Percentiles rank a stretch among this genome's conserved stretches.
Evolutionary conservation across 2,113 vertebrate species (phyloP).

Genomic region (Hippoglossus stenolepis): DNA sequence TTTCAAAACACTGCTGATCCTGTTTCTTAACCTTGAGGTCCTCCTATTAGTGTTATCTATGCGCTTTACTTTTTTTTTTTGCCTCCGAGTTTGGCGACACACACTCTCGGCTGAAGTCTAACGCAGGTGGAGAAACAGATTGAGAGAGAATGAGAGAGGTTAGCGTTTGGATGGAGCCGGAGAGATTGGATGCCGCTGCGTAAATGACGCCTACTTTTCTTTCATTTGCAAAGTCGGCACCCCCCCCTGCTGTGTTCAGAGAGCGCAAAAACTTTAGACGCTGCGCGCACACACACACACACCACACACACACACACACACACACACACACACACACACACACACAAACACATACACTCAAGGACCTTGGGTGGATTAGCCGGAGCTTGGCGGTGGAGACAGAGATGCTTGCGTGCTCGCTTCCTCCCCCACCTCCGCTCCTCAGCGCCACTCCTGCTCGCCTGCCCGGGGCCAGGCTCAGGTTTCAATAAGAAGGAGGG

Average conservation of each 20-base stretch:
- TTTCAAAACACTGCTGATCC: constrained; percentile 71
- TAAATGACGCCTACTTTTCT: constrained; percentile 75
- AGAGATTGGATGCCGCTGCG: constrained; percentile 69
- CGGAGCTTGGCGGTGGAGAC: constrained; percentile 73
- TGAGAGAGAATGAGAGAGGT: constrained; percentile 28
- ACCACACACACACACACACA: constrained; percentile 33
- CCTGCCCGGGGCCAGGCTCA: constrained; percentile 83
- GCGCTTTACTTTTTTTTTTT: constrained; percentile 46
- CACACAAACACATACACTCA: constrained; percentile 61
- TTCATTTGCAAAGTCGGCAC: constrained; percentile 62
- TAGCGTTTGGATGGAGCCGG: constrained; percentile 53
- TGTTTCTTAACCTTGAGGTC: constrained; percentile 68
- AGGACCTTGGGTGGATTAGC: constrained; percentile 80
- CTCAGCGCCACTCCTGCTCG: constrained; percentile 75
- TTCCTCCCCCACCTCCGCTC: constrained; percentile 58
- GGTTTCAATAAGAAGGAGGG: constrained; percentile 79
- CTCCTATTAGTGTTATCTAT: constrained; percentile 17
- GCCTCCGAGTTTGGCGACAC: constrained; percentile 36
- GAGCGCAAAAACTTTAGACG: constrained; percentile 70
- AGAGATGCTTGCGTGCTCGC: constrained; percentile 66
- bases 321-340: constrained; percentile 30
- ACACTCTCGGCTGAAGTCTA: constrained; percentile 83
- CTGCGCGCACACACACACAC: constrained; percentile 37
- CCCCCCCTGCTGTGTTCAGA: constrained; percentile 63
- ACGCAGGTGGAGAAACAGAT: constrained; percentile 82